These are phyloP conservation scores for Campylomormyrus tamandua DNA, from an alignment of 2,113 vertebrate genomes.

Conservation along the genomic window DNA sequence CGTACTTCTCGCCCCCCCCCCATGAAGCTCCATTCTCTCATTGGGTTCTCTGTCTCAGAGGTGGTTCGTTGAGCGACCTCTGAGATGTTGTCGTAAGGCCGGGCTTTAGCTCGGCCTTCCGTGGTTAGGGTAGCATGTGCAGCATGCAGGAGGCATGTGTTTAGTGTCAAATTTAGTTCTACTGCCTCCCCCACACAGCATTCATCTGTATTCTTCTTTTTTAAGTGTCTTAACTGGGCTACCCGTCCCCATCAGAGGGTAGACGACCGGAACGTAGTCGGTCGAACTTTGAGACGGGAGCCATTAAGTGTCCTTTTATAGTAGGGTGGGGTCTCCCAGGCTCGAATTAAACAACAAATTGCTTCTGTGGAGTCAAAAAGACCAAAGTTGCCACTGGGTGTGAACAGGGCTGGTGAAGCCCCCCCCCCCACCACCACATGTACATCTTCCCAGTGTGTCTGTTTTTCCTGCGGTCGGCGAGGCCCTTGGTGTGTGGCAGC, in stretches of 20 bases:
- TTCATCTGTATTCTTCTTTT: neutral
- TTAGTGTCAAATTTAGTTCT: neutral
- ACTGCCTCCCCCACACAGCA: neutral
- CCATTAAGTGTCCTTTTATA: slow-evolving; percentile 10
- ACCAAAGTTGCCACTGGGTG: slow-evolving; percentile 8
- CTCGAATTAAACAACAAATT: slow-evolving; percentile 15
- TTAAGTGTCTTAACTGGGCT: neutral
- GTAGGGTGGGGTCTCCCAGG: neutral
- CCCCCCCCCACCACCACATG: neutral
- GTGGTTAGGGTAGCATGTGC: neutral
- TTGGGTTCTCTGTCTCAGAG: neutral
- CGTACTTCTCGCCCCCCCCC: neutral
- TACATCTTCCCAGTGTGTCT: slow-evolving; percentile 11
- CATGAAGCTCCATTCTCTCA: neutral
- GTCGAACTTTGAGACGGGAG: neutral
- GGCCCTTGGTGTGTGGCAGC: neutral
- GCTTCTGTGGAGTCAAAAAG: slow-evolving; percentile 16
- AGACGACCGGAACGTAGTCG: neutral
- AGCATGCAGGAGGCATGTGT: neutral
- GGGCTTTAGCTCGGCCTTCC: neutral
- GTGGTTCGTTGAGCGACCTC: neutral
- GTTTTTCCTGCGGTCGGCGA: neutral
- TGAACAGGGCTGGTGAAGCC: neutral
- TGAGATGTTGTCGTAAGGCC: neutral
- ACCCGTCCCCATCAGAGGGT: neutral